phyloP scores from a whole-genome alignment of 2,888 invertebrate genomes.

The Belgica antarctica region DNA sequence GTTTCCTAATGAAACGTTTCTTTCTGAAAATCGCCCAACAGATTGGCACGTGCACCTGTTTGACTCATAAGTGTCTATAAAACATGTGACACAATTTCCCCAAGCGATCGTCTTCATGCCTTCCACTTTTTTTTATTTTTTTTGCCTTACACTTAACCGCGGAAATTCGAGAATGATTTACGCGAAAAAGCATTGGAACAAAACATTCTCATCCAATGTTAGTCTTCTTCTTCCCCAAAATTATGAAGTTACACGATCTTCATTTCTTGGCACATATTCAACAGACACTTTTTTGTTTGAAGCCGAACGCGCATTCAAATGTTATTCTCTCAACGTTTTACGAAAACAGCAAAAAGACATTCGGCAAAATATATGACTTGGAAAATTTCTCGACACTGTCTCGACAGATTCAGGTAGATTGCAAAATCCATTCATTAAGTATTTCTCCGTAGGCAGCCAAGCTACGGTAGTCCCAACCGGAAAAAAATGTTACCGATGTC shows the following conservation, averaged over 20 bases:
- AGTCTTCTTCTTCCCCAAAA: neutral
- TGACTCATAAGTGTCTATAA: neutral
- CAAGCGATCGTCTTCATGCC: neutral
- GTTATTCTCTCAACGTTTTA: neutral
- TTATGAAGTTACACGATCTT: conserved; percentile 26
- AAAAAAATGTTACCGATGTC: no score
- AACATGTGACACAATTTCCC: neutral
- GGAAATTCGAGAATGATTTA: conserved; percentile 21
- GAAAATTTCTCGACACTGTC: neutral
- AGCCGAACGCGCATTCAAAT: conserved; percentile 3
- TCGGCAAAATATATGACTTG: neutral
- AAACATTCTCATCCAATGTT: conserved; percentile 15
- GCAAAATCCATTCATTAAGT: neutral
- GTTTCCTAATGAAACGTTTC: neutral
- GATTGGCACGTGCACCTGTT: conserved; percentile 26
- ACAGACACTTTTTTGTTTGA: conserved; percentile 34
- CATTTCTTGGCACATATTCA: conserved; percentile 21
- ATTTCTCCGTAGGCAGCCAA: neutral
- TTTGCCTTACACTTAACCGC: neutral
- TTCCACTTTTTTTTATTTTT: neutral
- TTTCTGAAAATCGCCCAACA: no score
- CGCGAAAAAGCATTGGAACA: conserved; percentile 18
- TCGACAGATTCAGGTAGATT: neutral
- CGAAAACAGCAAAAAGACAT: neutral
- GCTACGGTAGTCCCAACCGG: no score